Percentiles rank a stretch among this genome's conserved stretches.
Conservation (phyloP, 2,797 vertebrate genomes). For the Taeniopygia guttata region DNA sequence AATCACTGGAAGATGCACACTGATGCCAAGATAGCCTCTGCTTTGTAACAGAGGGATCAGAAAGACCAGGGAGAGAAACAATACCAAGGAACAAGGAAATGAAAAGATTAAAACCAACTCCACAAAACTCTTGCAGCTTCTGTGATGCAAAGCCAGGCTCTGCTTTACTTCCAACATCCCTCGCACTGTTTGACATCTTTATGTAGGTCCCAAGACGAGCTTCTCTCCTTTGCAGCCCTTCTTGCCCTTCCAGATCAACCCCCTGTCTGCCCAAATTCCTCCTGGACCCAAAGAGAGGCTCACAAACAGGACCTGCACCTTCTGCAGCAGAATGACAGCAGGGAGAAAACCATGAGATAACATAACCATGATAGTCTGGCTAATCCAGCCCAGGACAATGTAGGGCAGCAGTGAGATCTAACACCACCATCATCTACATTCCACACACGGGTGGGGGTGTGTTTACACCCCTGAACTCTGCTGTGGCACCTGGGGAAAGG, state of each 20-base stretch:
- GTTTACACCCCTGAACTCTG: background rate
- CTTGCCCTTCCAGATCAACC: background rate
- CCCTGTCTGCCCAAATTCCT: background rate
- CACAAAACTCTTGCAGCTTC: background rate
- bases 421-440: background rate
- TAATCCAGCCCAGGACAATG: background rate
- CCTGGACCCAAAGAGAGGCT: background rate
- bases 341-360: background rate
- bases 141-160: background rate
- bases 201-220: rapidly evolving
- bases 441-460: rapidly evolving
- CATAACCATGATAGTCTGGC: background rate
- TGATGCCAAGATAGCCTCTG: background rate
- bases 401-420: background rate
- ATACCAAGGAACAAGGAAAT: background rate
- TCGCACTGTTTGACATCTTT: background rate
- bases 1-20: background rate
- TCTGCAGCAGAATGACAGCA: background rate
- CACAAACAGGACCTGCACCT: background rate
- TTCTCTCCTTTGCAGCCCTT: background rate
- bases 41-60: background rate
- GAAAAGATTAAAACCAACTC: background rate
- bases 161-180: background rate
- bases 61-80: background rate
- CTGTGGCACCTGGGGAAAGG: background rate